Conservation (phyloP, 2,113 vertebrate species). For the Takifugu flavidus region DNA sequence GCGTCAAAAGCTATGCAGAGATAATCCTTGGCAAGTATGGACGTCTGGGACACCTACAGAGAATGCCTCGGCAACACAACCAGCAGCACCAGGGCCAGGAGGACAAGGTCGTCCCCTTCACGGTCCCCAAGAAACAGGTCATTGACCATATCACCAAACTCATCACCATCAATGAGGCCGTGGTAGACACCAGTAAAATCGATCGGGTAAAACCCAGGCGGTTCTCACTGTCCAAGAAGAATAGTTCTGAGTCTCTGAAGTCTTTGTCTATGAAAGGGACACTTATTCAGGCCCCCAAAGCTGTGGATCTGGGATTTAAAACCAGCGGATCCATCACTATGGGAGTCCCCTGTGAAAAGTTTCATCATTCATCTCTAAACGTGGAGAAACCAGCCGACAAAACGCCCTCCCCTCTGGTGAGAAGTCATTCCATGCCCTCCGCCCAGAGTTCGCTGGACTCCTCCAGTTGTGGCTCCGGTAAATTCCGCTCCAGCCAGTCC, state of each 20-base stretch:
- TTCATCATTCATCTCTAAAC: constrained; percentile 62
- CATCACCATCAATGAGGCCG: constrained; percentile 96
- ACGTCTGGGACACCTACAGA: constrained; percentile 82
- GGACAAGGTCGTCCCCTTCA: constrained; percentile 77
- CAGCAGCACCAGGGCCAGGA: constrained; percentile 75
- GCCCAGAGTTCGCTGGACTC: constrained; percentile 79
- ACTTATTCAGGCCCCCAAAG: constrained; percentile 75
- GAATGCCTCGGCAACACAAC: constrained; percentile 78
- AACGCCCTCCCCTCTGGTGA: constrained; percentile 82
- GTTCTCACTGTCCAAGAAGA: constrained; percentile 89
- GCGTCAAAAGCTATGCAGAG: constrained; percentile 91
- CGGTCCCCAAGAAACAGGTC: constrained; percentile 90
- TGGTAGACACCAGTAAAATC: constrained; percentile 95
- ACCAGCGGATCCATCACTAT: constrained; percentile 73
- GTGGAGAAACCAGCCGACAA: constrained; percentile 44
- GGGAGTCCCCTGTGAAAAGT: constrained; percentile 73
- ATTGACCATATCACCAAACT: constrained; percentile 98
- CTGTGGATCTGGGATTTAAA: constrained; percentile 61
- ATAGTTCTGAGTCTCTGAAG: constrained; percentile 89
- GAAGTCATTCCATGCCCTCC: constrained; percentile 96
- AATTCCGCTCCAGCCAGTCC: constrained; percentile 88
- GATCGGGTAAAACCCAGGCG: constrained; percentile 95
- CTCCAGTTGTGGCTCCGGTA: constrained; percentile 73
- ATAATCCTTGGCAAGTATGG: constrained; percentile 96
- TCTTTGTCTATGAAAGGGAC: constrained; percentile 78